Base-by-base conservation (phyloP, 2,113 vertebrate genomes). In the Hydropotes inermis region DNA sequence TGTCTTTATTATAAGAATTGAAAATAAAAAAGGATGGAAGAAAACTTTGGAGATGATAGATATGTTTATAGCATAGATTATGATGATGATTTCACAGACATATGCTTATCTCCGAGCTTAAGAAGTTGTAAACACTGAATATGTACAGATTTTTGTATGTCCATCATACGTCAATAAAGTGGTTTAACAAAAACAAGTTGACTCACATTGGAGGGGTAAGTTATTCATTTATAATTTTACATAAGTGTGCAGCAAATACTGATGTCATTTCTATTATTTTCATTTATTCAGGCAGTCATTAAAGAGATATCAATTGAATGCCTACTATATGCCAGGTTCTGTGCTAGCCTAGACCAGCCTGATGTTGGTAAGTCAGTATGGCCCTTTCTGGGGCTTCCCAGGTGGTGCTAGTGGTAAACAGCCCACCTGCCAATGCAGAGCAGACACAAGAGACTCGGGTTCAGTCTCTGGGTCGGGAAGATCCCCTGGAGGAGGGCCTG, bases 161-260 rank as follows among this genome's bases (percentile, higher is more conserved):
- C 92, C 52, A 8, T 43, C 36, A 78, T n/a, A 86, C 23, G 39
- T 86, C 30, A 55, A 9, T 79, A 36, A 33, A 55, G 47, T n/a
- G 43, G 45, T 54, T 85, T 85, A 91, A 61, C 36, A 45, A 90
- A 54, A 89, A 87, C n/a, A 89, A 84, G 27, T 55, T 90, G 74
- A 81, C 15, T 90, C 14, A 54, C 47, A 52, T 33, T 92, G 39
- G 76, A 95, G 55, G 2, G 45, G 15, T 92, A 5, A 79, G 58
- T 70, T 94, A 83, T 70, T 82, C 33, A 12, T 93, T 93, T 76
- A 97, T 30, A 27, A 83, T 78, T 96, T 87, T 95, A 36, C 70
- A 67, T 86, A 92, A 78, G 33, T 33, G 36, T 60, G 5, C 17
- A 64, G 43, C 30, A 30, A 88, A 93, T 21, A 57, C 21, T 57